phyloP scores from a whole-genome alignment of 2,888 invertebrate genomes.

The Lasioglossum pauxillum region DNA sequence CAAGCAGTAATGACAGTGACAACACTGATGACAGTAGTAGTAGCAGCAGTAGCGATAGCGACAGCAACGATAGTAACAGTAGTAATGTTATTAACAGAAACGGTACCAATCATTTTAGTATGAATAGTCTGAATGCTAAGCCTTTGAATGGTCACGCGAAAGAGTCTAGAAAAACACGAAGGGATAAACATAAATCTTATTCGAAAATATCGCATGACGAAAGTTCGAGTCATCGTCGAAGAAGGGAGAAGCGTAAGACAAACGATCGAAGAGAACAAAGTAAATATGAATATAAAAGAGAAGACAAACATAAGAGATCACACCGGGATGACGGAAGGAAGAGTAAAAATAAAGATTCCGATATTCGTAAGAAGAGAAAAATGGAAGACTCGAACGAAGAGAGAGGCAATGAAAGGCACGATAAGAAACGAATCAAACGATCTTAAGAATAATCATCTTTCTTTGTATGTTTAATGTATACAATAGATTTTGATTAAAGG shows the following conservation, averaged over 20 bases:
- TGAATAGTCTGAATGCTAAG: conserved; percentile 42
- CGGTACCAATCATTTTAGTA: conserved; percentile 7
- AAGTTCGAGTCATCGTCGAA: background rate
- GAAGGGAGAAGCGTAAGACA: conserved; percentile 63
- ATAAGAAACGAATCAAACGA: conserved; percentile 54
- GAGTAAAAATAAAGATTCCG: conserved; percentile 43
- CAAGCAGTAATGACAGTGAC: background rate
- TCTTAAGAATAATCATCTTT: conserved; percentile 40
- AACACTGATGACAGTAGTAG: conserved; percentile 5
- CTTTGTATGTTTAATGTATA: conserved; percentile 31
- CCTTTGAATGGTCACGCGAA: conserved; percentile 40
- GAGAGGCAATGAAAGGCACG: conserved; percentile 27
- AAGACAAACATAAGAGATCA: conserved; percentile 12
- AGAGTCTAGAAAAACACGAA: conserved; percentile 54
- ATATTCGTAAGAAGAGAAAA: conserved; percentile 57
- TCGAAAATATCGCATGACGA: conserved; percentile 5
- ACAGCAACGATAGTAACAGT: conserved; percentile 2
- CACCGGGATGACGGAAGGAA: conserved; percentile 20
- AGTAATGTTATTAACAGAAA: conserved; percentile 43
- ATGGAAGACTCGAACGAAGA: conserved; percentile 51
- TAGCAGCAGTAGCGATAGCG: background rate
- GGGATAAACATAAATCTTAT: conserved; percentile 52
- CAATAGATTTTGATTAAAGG: conserved; percentile 16
- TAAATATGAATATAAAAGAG: conserved; percentile 32
- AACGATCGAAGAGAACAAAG: conserved; percentile 19